Evolutionary conservation across 2,113 vertebrate genomes (phyloP), one percentile per base, ranked within the genome.

Genomic region (Ariopsis seemanni): DNA sequence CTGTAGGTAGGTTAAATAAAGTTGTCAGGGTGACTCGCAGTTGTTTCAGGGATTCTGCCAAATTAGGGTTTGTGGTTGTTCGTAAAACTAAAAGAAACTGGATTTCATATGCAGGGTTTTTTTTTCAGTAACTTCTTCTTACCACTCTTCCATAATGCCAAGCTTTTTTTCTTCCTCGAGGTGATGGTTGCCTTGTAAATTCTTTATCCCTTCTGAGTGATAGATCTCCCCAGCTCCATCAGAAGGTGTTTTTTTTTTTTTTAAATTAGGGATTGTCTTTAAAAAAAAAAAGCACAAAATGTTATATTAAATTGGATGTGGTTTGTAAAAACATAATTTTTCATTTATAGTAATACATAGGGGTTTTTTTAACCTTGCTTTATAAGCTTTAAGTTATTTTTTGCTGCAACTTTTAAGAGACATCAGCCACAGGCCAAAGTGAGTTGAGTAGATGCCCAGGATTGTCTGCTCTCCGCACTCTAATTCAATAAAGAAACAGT

Each of bases 401-500:
- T 53, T 30, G 72, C 84, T 78, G 12, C 4, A 7, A 30, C 25
- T n/a, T 78, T 65, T 17, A 14, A 9, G 42, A 67, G 77, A 86
- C 17, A 30, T 84, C 72, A 86, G 80, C 72, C 58, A 83, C 80
- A 78, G 53, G 72, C 85, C 81, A 87, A 84, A 65, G 30, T 25
- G 67, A 88, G n/a, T 75, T 65, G 60, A 85, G 85, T 83, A 88
- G 71, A 52, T 83, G 79, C n/a, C 60, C 60, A 18, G 62, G 63
- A 74, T 74, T 84, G 74, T 81, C 74, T 80, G 58, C 87, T 82
- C 48, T 11, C 75, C 58, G 30, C 86, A 88, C 67, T 85, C 79
- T 91, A 87, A 91, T 90, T 90, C 22, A 72, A 91, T 91, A 87
- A 89, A 82, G 72, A 79, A 86, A 81, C 85, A 88, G 86, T 86